Evolutionary conservation across 1,140 invertebrate genomes (phyloP).

Genomic region (Drosophila pallidifrons): DNA sequence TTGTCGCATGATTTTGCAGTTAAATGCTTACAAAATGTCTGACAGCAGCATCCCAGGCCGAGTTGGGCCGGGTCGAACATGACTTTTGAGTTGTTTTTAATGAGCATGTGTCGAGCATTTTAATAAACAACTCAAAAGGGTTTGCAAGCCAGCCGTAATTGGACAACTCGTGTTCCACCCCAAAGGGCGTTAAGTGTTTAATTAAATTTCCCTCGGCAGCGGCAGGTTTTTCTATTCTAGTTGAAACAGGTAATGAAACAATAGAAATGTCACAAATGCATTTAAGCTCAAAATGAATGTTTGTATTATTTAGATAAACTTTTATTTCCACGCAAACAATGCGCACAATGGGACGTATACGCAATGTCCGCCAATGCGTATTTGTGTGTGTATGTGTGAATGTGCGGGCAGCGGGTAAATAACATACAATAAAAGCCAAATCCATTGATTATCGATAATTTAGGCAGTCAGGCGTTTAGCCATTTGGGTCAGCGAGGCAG

Average conservation of each 20-base stretch:
- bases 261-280: constrained; percentile 49
- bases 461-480: constrained; percentile 47
- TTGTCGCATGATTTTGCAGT: constrained; percentile 82
- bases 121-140: constrained; percentile 64
- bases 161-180: constrained; percentile 26
- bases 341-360: constrained; percentile 46
- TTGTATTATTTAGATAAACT: constrained; percentile 69
- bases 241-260: constrained; percentile 24
- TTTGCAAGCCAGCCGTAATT: constrained; percentile 38
- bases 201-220: constrained; percentile 53
- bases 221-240: background rate
- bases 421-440: constrained; percentile 71
- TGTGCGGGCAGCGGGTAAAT: constrained; percentile 14
- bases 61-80: constrained; percentile 43
- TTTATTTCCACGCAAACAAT: constrained; percentile 28
- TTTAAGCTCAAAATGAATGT: constrained; percentile 70
- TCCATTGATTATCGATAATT: constrained; percentile 82
- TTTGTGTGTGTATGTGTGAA: background rate
- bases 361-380: constrained; percentile 9
- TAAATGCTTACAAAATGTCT: constrained; percentile 80
- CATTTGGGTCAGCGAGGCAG: constrained; percentile 14
- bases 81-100: constrained; percentile 81
- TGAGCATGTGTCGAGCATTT: constrained; percentile 65
- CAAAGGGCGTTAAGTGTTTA: constrained; percentile 56
- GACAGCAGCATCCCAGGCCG: constrained; percentile 23